Evolutionary conservation across 2,113 vertebrate genomes (phyloP), one percentile per base, ranked within the genome.

Genomic region (Scalopus aquaticus): DNA sequence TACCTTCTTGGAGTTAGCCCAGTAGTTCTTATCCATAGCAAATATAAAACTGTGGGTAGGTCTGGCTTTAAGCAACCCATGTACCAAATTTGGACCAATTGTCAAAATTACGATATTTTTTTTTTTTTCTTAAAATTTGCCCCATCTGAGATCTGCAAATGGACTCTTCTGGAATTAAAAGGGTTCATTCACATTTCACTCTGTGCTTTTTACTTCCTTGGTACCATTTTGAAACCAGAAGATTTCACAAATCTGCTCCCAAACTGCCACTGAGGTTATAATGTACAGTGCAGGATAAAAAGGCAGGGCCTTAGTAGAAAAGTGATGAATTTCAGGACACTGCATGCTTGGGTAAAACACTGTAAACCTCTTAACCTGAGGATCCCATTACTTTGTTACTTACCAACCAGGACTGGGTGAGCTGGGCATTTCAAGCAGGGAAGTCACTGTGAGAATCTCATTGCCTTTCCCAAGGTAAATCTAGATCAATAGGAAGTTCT

Each of bases 1-100:
- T 73, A 90, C 77, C 94, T 3, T 30, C 91, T 67, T 90, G 73
- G 82, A 26, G 82, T 74, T 95, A 78, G 94, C 88, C 69, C 13
- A 87, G 44, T 54, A 54, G 76, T 22, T 92, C 51, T 30, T 8
- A 5, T 32, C 19, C 5, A 6, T 28, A 37, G 44, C 46, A 74
- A 49, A 64, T n/a, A 88, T 30, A 81, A 32, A 44, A 46, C 51
- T 81, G 26, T 64, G 26, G 30, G 76, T 62, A 81, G 42, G 16
- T 46, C 35, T 83, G 82, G 44, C 82, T 82, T 37, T 28, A 22
- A 78, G 76, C 24, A 62, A 69, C n/a, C 54, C 13, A 39, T 44
- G 44, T 81, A 51, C 24, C 37, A 78, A 72, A 91, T 94, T 94
- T 54, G 72, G 78, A 37, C 77, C 51, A 56, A 42, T 9, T 1